phyloP scores from a whole-genome alignment of 2,797 vertebrate species.

The Molossus molossus region DNA sequence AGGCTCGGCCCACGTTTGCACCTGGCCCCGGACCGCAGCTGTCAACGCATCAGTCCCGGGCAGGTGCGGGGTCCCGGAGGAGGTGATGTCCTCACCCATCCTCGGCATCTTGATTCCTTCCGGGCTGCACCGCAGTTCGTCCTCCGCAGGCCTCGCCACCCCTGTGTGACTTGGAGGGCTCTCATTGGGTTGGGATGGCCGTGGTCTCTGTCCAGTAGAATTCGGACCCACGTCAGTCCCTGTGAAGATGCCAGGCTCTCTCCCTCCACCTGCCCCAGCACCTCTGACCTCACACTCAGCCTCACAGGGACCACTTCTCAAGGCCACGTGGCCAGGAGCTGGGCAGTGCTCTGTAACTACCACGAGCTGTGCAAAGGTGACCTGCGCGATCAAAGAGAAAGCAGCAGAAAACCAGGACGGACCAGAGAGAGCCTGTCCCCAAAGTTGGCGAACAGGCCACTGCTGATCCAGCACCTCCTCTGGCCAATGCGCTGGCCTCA shows the following conservation, averaged over 20 bases:
- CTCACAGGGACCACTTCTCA: not conserved
- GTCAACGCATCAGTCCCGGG: not conserved
- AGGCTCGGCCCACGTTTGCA: not conserved
- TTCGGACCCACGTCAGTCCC: not conserved
- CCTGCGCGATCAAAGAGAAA: not conserved
- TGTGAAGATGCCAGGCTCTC: not conserved
- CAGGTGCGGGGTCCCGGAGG: not conserved
- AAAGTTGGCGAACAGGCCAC: not conserved
- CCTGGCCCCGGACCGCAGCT: not conserved
- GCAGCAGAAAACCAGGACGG: accelerated
- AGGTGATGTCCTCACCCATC: accelerated
- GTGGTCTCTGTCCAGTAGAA: not conserved
- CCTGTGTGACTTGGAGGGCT: not conserved
- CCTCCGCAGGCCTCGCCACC: accelerated
- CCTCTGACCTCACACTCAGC: not conserved
- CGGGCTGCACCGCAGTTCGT: no score
- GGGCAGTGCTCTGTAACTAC: not conserved
- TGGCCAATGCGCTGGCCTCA: not conserved
- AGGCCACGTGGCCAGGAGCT: not conserved
- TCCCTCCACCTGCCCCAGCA: not conserved
- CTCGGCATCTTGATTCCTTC: not conserved
- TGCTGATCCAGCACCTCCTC: not conserved
- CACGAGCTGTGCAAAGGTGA: no score
- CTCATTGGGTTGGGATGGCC: not conserved
- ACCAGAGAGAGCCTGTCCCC: not conserved